Percentiles rank a stretch among this genome's conserved stretches.
phyloP scores from a whole-genome alignment of 2,888 invertebrate species.

The Melolontha melolontha region DNA sequence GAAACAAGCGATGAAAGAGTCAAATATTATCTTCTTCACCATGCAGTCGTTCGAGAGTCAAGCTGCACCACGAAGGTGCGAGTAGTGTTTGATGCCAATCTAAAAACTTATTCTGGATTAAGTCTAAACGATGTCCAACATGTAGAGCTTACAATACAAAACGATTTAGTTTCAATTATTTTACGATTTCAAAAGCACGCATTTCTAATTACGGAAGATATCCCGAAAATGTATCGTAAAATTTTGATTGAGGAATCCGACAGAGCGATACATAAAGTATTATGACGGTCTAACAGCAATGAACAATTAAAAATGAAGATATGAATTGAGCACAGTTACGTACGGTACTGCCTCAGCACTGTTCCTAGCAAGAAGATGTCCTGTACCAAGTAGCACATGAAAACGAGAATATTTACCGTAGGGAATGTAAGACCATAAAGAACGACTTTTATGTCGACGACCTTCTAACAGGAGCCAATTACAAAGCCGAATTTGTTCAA shows the following conservation, averaged over 20 bases:
- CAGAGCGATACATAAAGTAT: slow-evolving; percentile 55
- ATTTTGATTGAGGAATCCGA: slow-evolving; percentile 52
- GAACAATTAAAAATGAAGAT: slow-evolving; percentile 37
- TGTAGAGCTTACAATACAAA: too few relatives aligned
- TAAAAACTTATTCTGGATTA: too few relatives aligned
- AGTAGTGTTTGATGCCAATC: too few relatives aligned
- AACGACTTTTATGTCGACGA: slow-evolving; percentile 54
- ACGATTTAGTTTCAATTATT: slow-evolving; percentile 29
- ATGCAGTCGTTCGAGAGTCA: too few relatives aligned
- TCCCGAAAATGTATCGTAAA: slow-evolving; percentile 60
- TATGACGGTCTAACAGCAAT: slow-evolving; percentile 54
- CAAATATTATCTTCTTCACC: too few relatives aligned
- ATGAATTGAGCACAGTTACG: slow-evolving; percentile 30
- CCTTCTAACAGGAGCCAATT: too few relatives aligned
- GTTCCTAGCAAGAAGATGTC: slow-evolving; percentile 52
- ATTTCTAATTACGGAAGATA: slow-evolving; percentile 56
- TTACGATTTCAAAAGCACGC: slow-evolving; percentile 38
- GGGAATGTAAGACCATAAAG: slow-evolving; percentile 43
- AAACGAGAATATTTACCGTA: slow-evolving; percentile 33
- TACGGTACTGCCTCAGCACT: slow-evolving; percentile 57
- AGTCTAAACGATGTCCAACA: too few relatives aligned
- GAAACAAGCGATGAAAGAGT: too few relatives aligned
- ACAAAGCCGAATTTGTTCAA: too few relatives aligned
- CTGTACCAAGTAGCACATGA: slow-evolving; percentile 53
- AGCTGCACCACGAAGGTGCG: too few relatives aligned